Evolutionary conservation across 2,888 invertebrate genomes (phyloP).

Genomic region (Rutpela maculata): DNA sequence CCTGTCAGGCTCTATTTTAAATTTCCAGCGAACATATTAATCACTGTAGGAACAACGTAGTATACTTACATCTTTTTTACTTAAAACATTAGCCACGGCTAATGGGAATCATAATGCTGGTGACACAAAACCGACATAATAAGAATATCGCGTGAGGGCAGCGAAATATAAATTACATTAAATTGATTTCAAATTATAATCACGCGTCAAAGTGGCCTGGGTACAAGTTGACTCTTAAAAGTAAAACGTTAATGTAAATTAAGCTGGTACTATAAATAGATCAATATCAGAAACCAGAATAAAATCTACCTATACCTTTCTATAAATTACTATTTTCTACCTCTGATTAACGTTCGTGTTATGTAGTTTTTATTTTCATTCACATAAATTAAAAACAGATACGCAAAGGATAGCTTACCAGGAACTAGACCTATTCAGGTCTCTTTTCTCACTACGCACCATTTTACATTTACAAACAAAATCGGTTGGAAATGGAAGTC

Average conservation of each 20-base stretch:
- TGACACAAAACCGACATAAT: slow-evolving; percentile 8
- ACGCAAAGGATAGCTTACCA: no score
- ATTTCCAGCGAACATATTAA: no score
- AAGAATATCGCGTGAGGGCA: slow-evolving; percentile 8
- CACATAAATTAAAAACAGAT: no score
- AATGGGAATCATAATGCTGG: background rate
- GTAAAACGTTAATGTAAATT: background rate
- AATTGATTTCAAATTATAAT: slow-evolving; percentile 12
- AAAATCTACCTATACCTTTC: background rate
- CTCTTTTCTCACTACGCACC: no score
- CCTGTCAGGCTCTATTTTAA: no score
- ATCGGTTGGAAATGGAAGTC: no score
- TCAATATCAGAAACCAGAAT: background rate
- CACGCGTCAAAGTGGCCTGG: background rate
- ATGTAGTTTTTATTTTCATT: no score
- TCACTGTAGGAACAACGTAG: no score
- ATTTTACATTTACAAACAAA: no score
- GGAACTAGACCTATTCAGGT: no score
- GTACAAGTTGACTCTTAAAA: background rate
- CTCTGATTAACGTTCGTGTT: background rate
- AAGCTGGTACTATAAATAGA: background rate
- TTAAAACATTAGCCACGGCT: background rate
- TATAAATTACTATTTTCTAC: background rate
- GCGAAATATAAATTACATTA: background rate
- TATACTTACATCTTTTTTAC: no score